Conservation (phyloP, 1,140 invertebrate species). For the Drosophila trapezifrons region DNA sequence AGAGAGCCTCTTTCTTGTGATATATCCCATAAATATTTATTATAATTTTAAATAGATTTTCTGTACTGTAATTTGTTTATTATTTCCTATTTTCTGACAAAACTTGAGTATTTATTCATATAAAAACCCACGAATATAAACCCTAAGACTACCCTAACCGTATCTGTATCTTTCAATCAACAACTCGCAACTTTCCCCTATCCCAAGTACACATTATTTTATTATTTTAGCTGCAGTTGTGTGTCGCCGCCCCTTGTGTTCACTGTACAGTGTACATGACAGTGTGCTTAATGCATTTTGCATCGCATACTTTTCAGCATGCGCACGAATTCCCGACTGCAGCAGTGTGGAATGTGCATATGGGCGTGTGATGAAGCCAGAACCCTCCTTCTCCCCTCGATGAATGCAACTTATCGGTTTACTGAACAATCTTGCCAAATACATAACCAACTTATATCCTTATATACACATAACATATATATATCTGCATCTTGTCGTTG, state of each 20-base stretch:
- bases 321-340: slow-evolving; percentile 53
- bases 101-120: no score
- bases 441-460: slow-evolving; percentile 43
- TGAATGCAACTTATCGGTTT: slow-evolving; percentile 56
- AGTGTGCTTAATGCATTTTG: slow-evolving; percentile 72
- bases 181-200: not conserved
- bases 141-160: not conserved
- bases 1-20: not conserved
- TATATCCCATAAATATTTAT: not conserved
- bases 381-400: not conserved
- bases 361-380: slow-evolving; percentile 8
- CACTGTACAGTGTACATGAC: slow-evolving; percentile 69
- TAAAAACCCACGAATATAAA: no score
- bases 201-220: not conserved
- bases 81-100: no score
- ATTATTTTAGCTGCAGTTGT: slow-evolving; percentile 22
- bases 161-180: not conserved
- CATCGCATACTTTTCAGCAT: slow-evolving; percentile 64
- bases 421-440: slow-evolving; percentile 37
- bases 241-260: slow-evolving; percentile 29
- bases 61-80: no score
- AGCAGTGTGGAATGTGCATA: slow-evolving; percentile 25
- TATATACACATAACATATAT: not conserved
- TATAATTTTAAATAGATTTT: not conserved
- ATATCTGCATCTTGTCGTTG: slow-evolving; percentile 70